A percentile compares a stretch with the other conserved stretches of the same genome.
These are phyloP conservation scores for Zophobas morio DNA, from an alignment of 1,140 invertebrate genomes.

Conservation along the genomic window DNA sequence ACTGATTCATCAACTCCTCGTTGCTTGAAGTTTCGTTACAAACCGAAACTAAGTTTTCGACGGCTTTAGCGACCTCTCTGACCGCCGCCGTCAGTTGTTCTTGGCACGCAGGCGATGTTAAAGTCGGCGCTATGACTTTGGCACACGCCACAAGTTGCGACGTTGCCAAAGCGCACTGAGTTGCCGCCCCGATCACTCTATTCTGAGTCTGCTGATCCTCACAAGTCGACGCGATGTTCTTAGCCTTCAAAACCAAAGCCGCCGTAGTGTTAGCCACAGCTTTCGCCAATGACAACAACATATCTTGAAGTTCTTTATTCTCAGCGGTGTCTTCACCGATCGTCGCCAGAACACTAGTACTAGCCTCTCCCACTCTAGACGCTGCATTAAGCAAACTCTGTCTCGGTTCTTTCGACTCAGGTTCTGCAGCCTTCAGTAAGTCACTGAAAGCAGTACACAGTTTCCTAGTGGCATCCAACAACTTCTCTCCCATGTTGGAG, in stretches of 20 bases:
- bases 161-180: slow-evolving; percentile 96
- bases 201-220: slow-evolving; percentile 84
- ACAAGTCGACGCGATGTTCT: slow-evolving; percentile 92
- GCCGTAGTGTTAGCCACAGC: slow-evolving; percentile 98
- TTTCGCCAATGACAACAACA: slow-evolving; percentile 91
- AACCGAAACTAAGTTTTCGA: slow-evolving; percentile 90
- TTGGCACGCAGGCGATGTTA: slow-evolving; percentile 93
- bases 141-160: slow-evolving; percentile 86
- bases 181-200: slow-evolving; percentile 93
- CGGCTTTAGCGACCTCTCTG: slow-evolving; percentile 92
- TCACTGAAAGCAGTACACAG: slow-evolving; percentile 96
- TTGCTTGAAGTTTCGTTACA: slow-evolving; percentile 80
- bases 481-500: slow-evolving; percentile 82
- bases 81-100: slow-evolving; percentile 94
- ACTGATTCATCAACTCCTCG: slow-evolving; percentile 81
- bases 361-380: slow-evolving; percentile 95
- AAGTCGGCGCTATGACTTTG: slow-evolving; percentile 83
- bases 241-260: slow-evolving; percentile 93
- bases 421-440: slow-evolving; percentile 93
- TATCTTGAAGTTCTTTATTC: slow-evolving; percentile 85
- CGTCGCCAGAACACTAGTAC: slow-evolving; percentile 92
- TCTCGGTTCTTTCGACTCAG: slow-evolving; percentile 91
- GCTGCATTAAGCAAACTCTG: slow-evolving; percentile 95
- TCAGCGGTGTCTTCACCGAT: slow-evolving; percentile 93
- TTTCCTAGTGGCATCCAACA: slow-evolving; percentile 93